Conservation (phyloP, 2,888 invertebrate species). For the Drosophila borborema region DNA sequence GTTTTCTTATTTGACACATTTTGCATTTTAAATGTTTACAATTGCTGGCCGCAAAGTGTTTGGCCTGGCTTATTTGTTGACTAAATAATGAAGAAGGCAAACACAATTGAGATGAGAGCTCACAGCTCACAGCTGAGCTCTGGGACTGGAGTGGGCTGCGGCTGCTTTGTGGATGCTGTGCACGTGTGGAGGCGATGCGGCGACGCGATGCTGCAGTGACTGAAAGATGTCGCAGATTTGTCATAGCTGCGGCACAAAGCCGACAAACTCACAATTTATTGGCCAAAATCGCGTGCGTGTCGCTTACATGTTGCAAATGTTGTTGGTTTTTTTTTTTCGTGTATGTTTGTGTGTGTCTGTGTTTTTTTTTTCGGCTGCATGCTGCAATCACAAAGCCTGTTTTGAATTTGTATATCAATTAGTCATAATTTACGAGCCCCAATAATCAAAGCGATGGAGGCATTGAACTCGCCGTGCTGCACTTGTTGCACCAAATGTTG, state of each 20-base stretch:
- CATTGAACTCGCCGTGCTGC: conserved; percentile 69
- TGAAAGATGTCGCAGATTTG: conserved; percentile 49
- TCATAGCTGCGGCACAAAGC: conserved; percentile 62
- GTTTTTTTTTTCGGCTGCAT: conserved; percentile 18
- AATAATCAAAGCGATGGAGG: conserved; percentile 64
- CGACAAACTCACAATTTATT: conserved; percentile 61
- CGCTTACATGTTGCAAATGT: conserved; percentile 39
- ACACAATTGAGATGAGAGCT: conserved; percentile 52
- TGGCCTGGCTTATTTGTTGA: conserved; percentile 63
- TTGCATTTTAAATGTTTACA: conserved; percentile 79
- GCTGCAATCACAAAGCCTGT: conserved; percentile 31
- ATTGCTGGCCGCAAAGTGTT: conserved; percentile 72
- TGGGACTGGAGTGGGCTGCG: background rate
- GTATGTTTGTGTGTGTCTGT: background rate
- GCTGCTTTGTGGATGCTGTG: conserved; percentile 71
- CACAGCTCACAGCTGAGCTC: conserved; percentile 13
- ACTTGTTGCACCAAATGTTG: conserved; percentile 72
- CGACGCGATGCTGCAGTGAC: background rate
- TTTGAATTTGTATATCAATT: conserved; percentile 78
- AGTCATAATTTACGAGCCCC: conserved; percentile 76
- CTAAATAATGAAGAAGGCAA: conserved; percentile 51
- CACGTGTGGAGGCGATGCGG: conserved; percentile 50
- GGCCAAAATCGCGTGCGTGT: conserved; percentile 57
- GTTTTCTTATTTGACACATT: conserved; percentile 75
- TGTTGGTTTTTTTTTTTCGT: background rate